These are phyloP conservation scores for Budorcas taxicolor DNA, from an alignment of 2,113 vertebrate genomes.

Conservation along the genomic window DNA sequence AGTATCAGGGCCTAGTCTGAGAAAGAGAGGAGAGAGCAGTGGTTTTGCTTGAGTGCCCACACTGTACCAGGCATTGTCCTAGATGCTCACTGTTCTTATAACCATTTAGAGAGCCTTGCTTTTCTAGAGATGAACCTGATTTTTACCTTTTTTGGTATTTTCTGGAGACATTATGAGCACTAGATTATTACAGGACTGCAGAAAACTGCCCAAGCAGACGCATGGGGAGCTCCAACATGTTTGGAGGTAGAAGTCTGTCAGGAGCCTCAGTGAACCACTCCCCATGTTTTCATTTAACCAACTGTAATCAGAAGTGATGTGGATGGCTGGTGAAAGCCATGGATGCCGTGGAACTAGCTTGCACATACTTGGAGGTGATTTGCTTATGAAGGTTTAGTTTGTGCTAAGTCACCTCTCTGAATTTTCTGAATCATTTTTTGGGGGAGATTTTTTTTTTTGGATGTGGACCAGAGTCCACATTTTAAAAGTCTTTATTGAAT, in stretches of 20 bases:
- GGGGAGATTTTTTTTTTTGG: background rate
- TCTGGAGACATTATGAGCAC: background rate
- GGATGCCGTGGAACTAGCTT: constrained; percentile 45
- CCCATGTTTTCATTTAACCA: constrained; percentile 61
- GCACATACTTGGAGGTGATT: constrained; percentile 67
- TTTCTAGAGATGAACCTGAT: background rate
- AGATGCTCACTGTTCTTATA: background rate
- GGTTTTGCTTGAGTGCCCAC: background rate
- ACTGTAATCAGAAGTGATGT: constrained; percentile 59
- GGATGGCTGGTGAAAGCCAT: constrained; percentile 61
- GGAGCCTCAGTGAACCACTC: background rate
- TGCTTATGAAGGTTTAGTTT: constrained; percentile 65
- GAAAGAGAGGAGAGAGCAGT: background rate
- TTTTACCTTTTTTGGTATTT: background rate
- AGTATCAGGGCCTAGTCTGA: background rate
- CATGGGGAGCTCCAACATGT: background rate
- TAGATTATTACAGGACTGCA: background rate
- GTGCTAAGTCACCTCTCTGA: constrained; percentile 49
- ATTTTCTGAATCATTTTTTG: constrained; percentile 48
- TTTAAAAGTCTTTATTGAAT: background rate
- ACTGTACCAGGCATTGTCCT: background rate
- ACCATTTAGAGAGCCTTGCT: background rate
- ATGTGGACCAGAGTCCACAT: background rate
- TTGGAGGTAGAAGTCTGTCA: background rate
- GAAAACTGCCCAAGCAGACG: background rate